Base-by-base conservation (phyloP, 2,888 invertebrate genomes). In the Mactromeris polynyma region DNA sequence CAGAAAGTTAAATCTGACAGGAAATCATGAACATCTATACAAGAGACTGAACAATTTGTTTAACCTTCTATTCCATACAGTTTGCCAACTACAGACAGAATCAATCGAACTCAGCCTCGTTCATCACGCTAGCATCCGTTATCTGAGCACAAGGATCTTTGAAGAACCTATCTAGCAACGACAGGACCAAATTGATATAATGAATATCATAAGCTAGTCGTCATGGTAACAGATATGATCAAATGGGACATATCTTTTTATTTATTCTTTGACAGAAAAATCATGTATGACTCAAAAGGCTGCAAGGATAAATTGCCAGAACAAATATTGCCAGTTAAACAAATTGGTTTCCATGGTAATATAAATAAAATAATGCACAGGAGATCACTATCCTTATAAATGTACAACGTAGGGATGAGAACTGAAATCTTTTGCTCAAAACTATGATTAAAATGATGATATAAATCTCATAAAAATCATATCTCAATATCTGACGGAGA, bases 101-200 rank as follows among this genome's bases (percentile, higher is more conserved):
- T 83, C 83, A 83, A 83, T 83, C 21, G 21, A 4, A 36, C n/a
- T 21, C n/a, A n/a, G 7, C 17, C 73, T 51, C 77, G n/a, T 83
- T 31, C 77, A 83, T 83, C 83, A 83, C 6, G 31, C 58, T 36
- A 31, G 38, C 51, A 46, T 83, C 46, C 31, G 33, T 77, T 83
- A 83, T 83, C 83, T 69, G 83, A 82, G 51, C 36, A 36, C 46
- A 42, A 2, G 26, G 36, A 83, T 83, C 51, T 51, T 40, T 69
- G 38, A 46, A 33, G 31, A 78, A 77, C 31, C 77, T 77, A 78
- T 84, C 83, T 51, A 54, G 51, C 21, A 51, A 82, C 51, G 78
- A 81, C 86, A 83, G 77, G 7, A 54, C 54, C 86, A 87, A 87
- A 87, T 87, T 87, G 86, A 87, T 87, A 82, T 51, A 82, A 58